phyloP scores from a whole-genome alignment of 2,797 vertebrate species.

The Sebastiscus tertius region DNA sequence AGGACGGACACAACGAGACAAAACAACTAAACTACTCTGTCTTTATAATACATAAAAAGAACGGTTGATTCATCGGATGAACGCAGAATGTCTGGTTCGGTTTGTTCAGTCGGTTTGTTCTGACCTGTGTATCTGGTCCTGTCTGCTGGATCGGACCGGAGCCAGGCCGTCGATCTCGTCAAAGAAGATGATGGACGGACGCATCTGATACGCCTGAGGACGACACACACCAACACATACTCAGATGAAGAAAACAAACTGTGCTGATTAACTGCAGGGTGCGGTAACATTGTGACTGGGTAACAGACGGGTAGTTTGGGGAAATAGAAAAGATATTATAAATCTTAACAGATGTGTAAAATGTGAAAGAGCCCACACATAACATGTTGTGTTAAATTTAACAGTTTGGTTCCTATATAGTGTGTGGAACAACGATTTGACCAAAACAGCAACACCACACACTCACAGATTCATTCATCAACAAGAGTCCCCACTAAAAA shows the following conservation, averaged over 20 bases:
- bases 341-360: too few relatives aligned
- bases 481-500: too few relatives aligned
- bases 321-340: too few relatives aligned
- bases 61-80: neutral
- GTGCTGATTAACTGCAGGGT: neutral
- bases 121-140: slow-evolving; percentile 97
- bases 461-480: too few relatives aligned
- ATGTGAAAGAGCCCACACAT: too few relatives aligned
- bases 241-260: too few relatives aligned
- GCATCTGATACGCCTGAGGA: slow-evolving; percentile 91
- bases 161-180: slow-evolving; percentile 97
- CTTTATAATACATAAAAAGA: neutral
- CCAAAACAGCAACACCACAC: too few relatives aligned
- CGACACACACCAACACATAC: neutral
- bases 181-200: slow-evolving; percentile 96
- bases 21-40: neutral
- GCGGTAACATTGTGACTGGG: neutral
- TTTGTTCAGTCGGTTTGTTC: neutral
- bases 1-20: neutral
- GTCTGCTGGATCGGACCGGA: slow-evolving; percentile 93
- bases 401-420: too few relatives aligned
- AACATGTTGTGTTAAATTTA: too few relatives aligned
- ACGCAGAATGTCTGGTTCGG: neutral
- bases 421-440: too few relatives aligned
- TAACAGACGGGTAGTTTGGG: too few relatives aligned